A percentile compares a stretch with the other conserved stretches of the same genome.
These are phyloP conservation scores for Esox lucius DNA, from an alignment of 2,797 vertebrate genomes.

Conservation along the genomic window DNA sequence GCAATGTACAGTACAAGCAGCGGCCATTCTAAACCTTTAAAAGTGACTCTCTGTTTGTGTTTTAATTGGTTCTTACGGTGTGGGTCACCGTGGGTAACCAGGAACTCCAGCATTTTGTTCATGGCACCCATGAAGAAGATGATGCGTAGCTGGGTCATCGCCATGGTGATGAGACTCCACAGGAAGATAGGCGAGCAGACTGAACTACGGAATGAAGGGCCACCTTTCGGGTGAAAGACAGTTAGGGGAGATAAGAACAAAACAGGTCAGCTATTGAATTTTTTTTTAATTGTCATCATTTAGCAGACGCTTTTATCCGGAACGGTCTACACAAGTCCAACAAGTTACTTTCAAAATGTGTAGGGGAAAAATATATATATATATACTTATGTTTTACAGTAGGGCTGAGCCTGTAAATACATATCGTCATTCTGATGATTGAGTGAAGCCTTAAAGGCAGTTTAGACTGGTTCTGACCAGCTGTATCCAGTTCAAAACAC, in stretches of 20 bases:
- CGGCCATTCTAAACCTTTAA: background rate
- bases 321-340: too few relatives aligned
- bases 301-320: too few relatives aligned
- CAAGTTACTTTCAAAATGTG: too few relatives aligned
- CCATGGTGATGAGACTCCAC: conserved; percentile 91
- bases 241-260: conserved; percentile 25
- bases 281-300: too few relatives aligned
- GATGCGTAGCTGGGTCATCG: conserved; percentile 87
- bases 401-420: background rate
- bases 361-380: too few relatives aligned
- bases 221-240: conserved; percentile 53
- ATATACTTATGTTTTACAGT: background rate
- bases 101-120: conserved; percentile 90
- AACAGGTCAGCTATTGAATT: background rate
- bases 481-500: background rate
- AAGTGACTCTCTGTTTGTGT: background rate
- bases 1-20: background rate
- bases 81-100: conserved; percentile 66
- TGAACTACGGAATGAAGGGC: conserved; percentile 74
- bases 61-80: conserved; percentile 67
- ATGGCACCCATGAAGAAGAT: conserved; percentile 94
- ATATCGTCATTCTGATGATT: background rate
- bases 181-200: conserved; percentile 88
- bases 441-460: background rate
- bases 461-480: background rate